Conservation (phyloP, 2,797 vertebrate genomes). For the Lacerta viridis region DNA sequence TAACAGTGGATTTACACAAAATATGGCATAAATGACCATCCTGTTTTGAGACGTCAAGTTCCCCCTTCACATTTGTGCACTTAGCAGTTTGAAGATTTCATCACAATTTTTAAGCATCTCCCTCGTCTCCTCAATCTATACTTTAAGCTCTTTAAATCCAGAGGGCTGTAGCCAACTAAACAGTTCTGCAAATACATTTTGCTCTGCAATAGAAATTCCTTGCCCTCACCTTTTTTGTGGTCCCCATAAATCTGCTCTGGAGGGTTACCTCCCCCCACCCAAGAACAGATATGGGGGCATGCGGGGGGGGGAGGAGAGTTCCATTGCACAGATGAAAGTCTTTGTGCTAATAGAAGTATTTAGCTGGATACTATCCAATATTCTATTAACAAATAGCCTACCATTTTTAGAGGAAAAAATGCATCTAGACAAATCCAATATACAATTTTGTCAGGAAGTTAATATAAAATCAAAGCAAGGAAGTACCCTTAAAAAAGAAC, state of each 20-base stretch:
- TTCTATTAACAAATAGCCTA: not conserved
- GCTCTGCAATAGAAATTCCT: too few relatives aligned
- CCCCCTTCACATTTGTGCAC: conserved; percentile 13
- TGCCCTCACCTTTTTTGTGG: too few relatives aligned
- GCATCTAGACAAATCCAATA: conserved; percentile 42
- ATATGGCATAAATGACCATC: conserved; percentile 5
- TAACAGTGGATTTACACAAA: conserved; percentile 40
- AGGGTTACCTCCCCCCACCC: too few relatives aligned
- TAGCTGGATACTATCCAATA: too few relatives aligned
- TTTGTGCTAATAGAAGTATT: too few relatives aligned
- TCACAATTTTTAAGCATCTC: not conserved
- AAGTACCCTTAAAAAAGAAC: conserved; percentile 46
- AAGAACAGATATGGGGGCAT: too few relatives aligned
- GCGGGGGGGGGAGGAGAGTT: too few relatives aligned
- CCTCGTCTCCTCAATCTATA: not conserved
- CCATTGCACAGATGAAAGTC: too few relatives aligned
- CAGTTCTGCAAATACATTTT: too few relatives aligned
- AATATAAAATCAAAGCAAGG: conserved; percentile 55
- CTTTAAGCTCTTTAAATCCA: not conserved
- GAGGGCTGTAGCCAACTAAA: too few relatives aligned
- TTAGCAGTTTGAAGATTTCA: conserved; percentile 35
- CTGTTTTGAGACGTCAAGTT: conserved; percentile 30
- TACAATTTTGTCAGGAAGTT: conserved; percentile 45
- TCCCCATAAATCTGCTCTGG: too few relatives aligned
- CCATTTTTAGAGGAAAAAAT: conserved; percentile 29